Percentiles rank a stretch among this genome's conserved stretches.
These are phyloP conservation scores for Venustoraphidia nigricollis DNA, from an alignment of 2,888 invertebrate genomes.

Conservation along the genomic window DNA sequence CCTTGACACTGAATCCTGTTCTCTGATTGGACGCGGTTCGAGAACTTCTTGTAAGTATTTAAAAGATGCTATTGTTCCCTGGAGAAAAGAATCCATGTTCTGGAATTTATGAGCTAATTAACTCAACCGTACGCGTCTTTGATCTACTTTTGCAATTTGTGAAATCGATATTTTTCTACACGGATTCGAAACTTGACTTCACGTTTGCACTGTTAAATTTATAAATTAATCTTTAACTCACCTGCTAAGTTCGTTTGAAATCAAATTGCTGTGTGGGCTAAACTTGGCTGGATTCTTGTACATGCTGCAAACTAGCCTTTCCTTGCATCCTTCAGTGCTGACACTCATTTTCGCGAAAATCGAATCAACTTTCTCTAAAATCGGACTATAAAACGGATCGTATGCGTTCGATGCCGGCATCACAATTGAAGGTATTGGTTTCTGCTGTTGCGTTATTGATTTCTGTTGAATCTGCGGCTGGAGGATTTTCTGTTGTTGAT, in stretches of 20 bases:
- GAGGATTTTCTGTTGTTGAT: not conserved
- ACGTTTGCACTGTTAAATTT: no score
- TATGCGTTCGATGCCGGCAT: slow-evolving; percentile 12
- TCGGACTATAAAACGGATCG: slow-evolving; percentile 59
- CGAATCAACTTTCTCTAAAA: slow-evolving; percentile 61
- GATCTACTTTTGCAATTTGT: no score
- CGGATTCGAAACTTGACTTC: no score
- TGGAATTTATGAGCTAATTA: no score
- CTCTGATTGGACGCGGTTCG: no score
- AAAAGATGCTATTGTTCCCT: no score
- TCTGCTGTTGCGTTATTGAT: slow-evolving; percentile 8
- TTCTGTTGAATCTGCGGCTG: slow-evolving; percentile 7
- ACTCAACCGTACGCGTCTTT: no score
- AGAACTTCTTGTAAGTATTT: no score
- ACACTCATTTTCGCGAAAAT: slow-evolving; percentile 57
- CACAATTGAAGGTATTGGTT: slow-evolving; percentile 16
- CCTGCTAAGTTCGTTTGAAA: slow-evolving; percentile 81
- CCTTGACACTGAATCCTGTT: no score
- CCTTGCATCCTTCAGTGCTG: slow-evolving; percentile 54
- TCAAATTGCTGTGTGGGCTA: slow-evolving; percentile 73
- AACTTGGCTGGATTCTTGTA: slow-evolving; percentile 70
- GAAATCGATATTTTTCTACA: no score
- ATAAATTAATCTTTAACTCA: slow-evolving; percentile 28
- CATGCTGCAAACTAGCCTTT: slow-evolving; percentile 68
- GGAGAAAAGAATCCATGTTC: no score